phyloP scores from a whole-genome alignment of 2,888 invertebrate species.

The Drosophila anomalata region DNA sequence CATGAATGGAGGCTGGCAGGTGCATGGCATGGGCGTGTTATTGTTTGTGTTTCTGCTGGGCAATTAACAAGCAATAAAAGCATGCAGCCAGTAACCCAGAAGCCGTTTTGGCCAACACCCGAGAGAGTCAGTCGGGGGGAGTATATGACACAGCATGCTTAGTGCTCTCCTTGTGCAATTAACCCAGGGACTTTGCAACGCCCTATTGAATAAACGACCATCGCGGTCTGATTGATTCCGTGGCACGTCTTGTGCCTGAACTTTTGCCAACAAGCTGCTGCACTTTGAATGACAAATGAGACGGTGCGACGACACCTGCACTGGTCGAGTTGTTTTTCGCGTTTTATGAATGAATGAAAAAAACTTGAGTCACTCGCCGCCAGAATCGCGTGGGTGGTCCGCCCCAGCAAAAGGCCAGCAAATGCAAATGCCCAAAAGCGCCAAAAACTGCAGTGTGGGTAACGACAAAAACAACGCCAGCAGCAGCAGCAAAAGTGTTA shows the following conservation, averaged over 20 bases:
- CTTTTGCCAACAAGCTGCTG: slow-evolving; percentile 69
- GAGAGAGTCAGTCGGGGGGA: not conserved
- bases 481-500: slow-evolving; percentile 67
- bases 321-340: slow-evolving; percentile 21
- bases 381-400: slow-evolving; percentile 64
- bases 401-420: slow-evolving; percentile 55
- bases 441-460: slow-evolving; percentile 31
- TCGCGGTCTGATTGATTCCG: slow-evolving; percentile 49
- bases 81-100: slow-evolving; percentile 35
- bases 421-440: slow-evolving; percentile 70
- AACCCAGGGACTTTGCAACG: slow-evolving; percentile 67
- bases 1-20: slow-evolving; percentile 41
- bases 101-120: slow-evolving; percentile 52
- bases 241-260: slow-evolving; percentile 66
- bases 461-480: slow-evolving; percentile 58
- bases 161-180: slow-evolving; percentile 59
- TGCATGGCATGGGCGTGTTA: slow-evolving; percentile 64
- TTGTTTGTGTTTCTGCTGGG: slow-evolving; percentile 59
- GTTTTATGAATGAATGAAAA: slow-evolving; percentile 73
- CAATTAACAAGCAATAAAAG: slow-evolving; percentile 77
- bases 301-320: slow-evolving; percentile 41
- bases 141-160: not conserved
- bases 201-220: slow-evolving; percentile 59
- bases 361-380: slow-evolving; percentile 56
- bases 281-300: slow-evolving; percentile 73